phyloP scores from a whole-genome alignment of 1,140 invertebrate genomes.

The Drosophila pachea region DNA sequence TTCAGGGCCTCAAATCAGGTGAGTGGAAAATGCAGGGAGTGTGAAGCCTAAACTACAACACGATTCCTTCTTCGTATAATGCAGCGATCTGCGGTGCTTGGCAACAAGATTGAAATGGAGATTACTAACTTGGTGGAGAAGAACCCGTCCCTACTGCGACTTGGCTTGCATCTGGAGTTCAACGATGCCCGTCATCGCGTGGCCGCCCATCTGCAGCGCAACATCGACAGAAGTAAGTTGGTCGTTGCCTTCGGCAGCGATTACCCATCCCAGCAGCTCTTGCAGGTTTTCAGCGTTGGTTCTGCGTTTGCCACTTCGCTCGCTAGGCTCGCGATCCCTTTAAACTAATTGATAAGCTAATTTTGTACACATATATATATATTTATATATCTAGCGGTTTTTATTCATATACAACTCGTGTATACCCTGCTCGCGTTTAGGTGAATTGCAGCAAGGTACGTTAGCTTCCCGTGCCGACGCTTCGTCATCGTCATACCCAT shows the following conservation, averaged over 20 bases:
- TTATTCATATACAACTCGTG: slow-evolving; percentile 29
- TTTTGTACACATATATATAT: no score
- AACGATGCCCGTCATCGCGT: slow-evolving; percentile 96
- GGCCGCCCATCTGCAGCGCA: slow-evolving; percentile 94
- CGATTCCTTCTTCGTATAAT: slow-evolving; percentile 29
- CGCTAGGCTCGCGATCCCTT: slow-evolving; percentile 43
- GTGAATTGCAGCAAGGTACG: slow-evolving; percentile 75
- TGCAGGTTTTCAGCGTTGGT: slow-evolving; percentile 65
- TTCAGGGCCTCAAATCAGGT: slow-evolving; percentile 98
- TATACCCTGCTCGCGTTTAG: slow-evolving; percentile 63
- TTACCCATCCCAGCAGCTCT: slow-evolving; percentile 13
- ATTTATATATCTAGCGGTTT: slow-evolving; percentile 20
- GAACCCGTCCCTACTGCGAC: slow-evolving; percentile 93
- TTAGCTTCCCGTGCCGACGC: slow-evolving; percentile 52
- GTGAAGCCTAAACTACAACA: neutral
- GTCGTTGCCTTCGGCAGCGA: slow-evolving; percentile 29
- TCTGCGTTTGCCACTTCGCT: slow-evolving; percentile 30
- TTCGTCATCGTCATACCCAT: slow-evolving; percentile 40
- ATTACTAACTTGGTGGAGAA: slow-evolving; percentile 95
- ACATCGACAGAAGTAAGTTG: slow-evolving; percentile 97
- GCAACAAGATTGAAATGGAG: slow-evolving; percentile 99
- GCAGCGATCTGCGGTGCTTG: slow-evolving; percentile 95
- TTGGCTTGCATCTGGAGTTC: slow-evolving; percentile 97
- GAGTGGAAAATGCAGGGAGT: slow-evolving; percentile 48
- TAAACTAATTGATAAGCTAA: slow-evolving; percentile 27